Evolutionary conservation across 1,140 invertebrate species (phyloP), one percentile per base, ranked within the genome.

Genomic region (Diachasmimorpha longicaudata): DNA sequence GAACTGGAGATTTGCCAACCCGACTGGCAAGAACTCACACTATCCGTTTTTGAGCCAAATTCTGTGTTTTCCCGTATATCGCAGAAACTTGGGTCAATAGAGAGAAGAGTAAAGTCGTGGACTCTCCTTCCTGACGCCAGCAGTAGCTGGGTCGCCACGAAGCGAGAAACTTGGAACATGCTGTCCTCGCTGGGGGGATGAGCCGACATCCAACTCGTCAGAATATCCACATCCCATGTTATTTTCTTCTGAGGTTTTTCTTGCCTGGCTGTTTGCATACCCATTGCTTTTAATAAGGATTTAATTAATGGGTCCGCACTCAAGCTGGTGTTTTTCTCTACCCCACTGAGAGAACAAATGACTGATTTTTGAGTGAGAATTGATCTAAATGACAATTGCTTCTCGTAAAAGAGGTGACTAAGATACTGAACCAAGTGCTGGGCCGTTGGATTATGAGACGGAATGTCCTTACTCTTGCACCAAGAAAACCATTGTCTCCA

Each of bases 41-140:
- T 79, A 71, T 86, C 85, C 3, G 85, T 85, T 77, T 85, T 85
- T 6, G 84, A 86, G 1, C 83, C 83, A 79, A 84, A 86, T 3
- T 16, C 9, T 9, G 79, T 68, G 10, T 72, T 16, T 21, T 72
- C 89, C 42, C 63, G 21, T 2, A 37, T 8, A 39, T 71, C 25
- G 9, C 75, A 67, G 25, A 46, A 66, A 5, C 77, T 68, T 16
- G 52, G 16, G n/a, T 80, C 77, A 25, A 80, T 81, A 31, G 78
- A 74, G 44, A 86, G 76, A 13, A 85, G 77, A 0, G 86, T 83
- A 3, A 86, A 58, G 76, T 86, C 84, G 72, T 86, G 85, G 9
- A 87, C 77, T 75, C 85, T 76, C 9, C 85, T 76, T 1, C 86
- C 83, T 0, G 85, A 85, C 11, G 81, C 78, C 25, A 85, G 44